Percentiles rank a stretch among this genome's conserved stretches.
phyloP scores from a whole-genome alignment of 2,888 invertebrate species.

The Drosophila incognita region DNA sequence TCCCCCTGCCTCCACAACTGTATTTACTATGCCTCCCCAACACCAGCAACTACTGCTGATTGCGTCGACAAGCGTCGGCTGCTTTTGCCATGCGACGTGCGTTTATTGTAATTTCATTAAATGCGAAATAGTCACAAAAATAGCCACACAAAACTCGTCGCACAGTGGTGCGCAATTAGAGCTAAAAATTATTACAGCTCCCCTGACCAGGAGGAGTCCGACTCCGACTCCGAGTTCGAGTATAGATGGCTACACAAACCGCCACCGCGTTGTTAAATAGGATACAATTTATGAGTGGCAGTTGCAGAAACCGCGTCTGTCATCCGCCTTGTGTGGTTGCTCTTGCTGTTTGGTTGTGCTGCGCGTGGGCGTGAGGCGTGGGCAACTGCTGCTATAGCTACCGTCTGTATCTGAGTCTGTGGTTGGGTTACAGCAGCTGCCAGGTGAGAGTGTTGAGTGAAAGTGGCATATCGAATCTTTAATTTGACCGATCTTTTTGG shows the following conservation, averaged over 20 bases:
- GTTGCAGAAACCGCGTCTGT: conserved; percentile 42
- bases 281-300: conserved; percentile 78
- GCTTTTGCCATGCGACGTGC: conserved; percentile 59
- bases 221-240: background rate
- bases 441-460: conserved; percentile 61
- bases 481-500: conserved; percentile 64
- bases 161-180: conserved; percentile 77
- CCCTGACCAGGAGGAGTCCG: background rate
- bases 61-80: conserved; percentile 53
- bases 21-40: background rate
- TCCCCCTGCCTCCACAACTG: conserved; percentile 6
- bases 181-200: conserved; percentile 54
- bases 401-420: conserved; percentile 9
- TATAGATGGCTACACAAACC: conserved; percentile 4
- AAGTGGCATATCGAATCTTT: conserved; percentile 79
- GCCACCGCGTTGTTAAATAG: conserved; percentile 58
- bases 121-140: conserved; percentile 73
- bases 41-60: conserved; percentile 18
- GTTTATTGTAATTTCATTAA: conserved; percentile 81
- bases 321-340: conserved; percentile 39
- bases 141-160: conserved; percentile 37
- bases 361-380: conserved; percentile 26
- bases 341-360: conserved; percentile 1
- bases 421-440: conserved; percentile 9
- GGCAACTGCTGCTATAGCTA: conserved; percentile 35